Base-by-base conservation (phyloP, 2,797 vertebrate genomes). In the Mus minutoides region DNA sequence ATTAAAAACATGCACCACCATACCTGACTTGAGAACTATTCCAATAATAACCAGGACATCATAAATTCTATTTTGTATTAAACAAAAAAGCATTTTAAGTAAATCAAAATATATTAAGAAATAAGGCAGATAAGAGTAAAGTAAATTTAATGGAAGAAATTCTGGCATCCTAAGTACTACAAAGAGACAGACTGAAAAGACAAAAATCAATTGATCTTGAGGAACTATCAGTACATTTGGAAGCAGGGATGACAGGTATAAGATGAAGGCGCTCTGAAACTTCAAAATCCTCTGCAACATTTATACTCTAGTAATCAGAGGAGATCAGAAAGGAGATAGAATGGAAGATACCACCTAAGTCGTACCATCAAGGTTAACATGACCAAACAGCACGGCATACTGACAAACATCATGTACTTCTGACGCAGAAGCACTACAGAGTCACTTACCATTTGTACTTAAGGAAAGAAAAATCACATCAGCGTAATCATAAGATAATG, bases 81-180 rank as follows among this genome's bases (percentile, higher is more conserved):
- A 80, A 69, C 17, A 62, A 49, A 92, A 58, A 58, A n/a, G 40
- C 75, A 84, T 43, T 77, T 62, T 52, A n/a, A 37, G n/a, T 90
- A 90, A 94, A 43, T 31, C 21, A 96, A 84, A 96, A 85, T 77
- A 79, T 29, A 73, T 49, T n/a, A 49, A 62, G 77, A 86, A 88
- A 73, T 31, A 29, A 86, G 64, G 22, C 49, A 10, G 75, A 85
- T 13, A 94, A 78, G 37, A 80, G 40, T 62, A 92, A 56, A 88
- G 31, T 22, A 49, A 67, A 52, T 67, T 52, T 22, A 85, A 67
- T 84, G 26, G 29, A 84, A 60, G 37, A 82, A 82, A 60, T 82
- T 40, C n/a, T 82, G 56, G 79, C 10, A 46, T 46, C 22, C 60
- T n/a, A 67, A 24, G 43, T 49, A 76, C 26, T 19, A 92, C 56